Percentiles rank a stretch among this genome's conserved stretches.
Conservation (phyloP, 1,140 invertebrate genomes). For the Pseudomyrmex sp. region DNA sequence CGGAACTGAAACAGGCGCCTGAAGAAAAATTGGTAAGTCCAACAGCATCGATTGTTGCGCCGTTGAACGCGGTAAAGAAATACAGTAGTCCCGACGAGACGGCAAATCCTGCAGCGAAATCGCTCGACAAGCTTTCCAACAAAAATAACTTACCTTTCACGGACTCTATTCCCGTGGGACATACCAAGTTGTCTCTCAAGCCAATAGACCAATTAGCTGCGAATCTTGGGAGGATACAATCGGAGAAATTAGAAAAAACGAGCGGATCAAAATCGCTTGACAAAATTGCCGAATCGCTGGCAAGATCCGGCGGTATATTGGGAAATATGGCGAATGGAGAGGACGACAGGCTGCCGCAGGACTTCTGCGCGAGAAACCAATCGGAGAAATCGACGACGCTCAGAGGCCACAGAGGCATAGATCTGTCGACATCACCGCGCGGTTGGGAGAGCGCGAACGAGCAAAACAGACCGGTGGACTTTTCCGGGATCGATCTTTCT, state of each 20-base stretch:
- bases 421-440: conserved; percentile 79
- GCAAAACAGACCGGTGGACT: conserved; percentile 78
- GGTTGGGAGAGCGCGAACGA: conserved; percentile 78
- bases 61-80: conserved; percentile 61
- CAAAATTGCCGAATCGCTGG: conserved; percentile 83
- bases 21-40: conserved; percentile 67
- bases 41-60: conserved; percentile 41
- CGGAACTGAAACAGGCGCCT: conserved; percentile 69
- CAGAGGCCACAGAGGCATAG: conserved; percentile 78
- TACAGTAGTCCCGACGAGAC: conserved; percentile 55
- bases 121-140: conserved; percentile 68
- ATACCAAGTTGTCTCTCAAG: conserved; percentile 79
- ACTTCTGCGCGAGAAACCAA: conserved; percentile 69
- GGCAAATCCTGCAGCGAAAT: conserved; percentile 51
- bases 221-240: conserved; percentile 80
- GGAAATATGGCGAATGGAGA: conserved; percentile 71
- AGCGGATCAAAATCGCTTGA: conserved; percentile 79
- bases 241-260: conserved; percentile 82
- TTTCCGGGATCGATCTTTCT: conserved; percentile 83
- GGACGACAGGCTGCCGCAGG: conserved; percentile 73
- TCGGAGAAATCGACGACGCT: conserved; percentile 64
- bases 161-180: conserved; percentile 63
- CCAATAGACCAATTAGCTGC: conserved; percentile 82
- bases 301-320: conserved; percentile 74
- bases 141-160: conserved; percentile 70